Evolutionary conservation across 1,140 invertebrate species (phyloP).

Genomic region (Teleopsis dalmanni): DNA sequence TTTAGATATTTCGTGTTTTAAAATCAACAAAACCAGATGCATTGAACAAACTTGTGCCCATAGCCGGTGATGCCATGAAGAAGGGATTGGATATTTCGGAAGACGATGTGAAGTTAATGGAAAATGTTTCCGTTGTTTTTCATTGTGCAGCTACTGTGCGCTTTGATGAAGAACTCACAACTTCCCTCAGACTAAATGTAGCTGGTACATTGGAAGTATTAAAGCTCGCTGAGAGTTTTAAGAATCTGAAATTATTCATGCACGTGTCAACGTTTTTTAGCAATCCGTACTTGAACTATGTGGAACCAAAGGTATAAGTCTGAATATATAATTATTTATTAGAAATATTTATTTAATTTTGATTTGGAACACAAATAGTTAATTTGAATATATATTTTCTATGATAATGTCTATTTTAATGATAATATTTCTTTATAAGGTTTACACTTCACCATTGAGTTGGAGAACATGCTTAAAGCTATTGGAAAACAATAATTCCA

Average conservation of each 20-base stretch:
- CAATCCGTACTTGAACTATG: slow-evolving; percentile 61
- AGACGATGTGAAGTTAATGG: slow-evolving; percentile 22
- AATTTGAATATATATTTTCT: neutral
- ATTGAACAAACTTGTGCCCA: slow-evolving; percentile 34
- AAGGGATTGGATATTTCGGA: slow-evolving; percentile 21
- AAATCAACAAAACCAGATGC: slow-evolving; percentile 26
- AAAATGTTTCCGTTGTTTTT: slow-evolving; percentile 77
- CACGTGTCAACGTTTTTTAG: slow-evolving; percentile 67
- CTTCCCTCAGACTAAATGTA: slow-evolving; percentile 57
- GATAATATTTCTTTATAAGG: slow-evolving; percentile 47
- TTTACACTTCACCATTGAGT: slow-evolving; percentile 35
- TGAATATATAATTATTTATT: slow-evolving; percentile 41
- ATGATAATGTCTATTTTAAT: neutral
- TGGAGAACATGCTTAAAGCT: slow-evolving; percentile 30
- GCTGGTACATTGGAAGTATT: slow-evolving; percentile 58
- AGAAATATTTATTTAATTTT: slow-evolving; percentile 16
- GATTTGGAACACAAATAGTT: slow-evolving; percentile 77
- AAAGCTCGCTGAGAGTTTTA: slow-evolving; percentile 57
- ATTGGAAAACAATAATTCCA: slow-evolving; percentile 22
- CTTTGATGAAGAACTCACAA: slow-evolving; percentile 65
- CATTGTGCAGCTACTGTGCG: slow-evolving; percentile 86
- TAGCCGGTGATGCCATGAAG: slow-evolving; percentile 40
- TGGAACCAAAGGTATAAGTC: slow-evolving; percentile 68
- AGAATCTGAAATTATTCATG: slow-evolving; percentile 61
- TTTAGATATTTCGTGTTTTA: slow-evolving; percentile 57